Base-by-base conservation (phyloP, 2,888 invertebrate species). In the Pantelozetes paolii region DNA sequence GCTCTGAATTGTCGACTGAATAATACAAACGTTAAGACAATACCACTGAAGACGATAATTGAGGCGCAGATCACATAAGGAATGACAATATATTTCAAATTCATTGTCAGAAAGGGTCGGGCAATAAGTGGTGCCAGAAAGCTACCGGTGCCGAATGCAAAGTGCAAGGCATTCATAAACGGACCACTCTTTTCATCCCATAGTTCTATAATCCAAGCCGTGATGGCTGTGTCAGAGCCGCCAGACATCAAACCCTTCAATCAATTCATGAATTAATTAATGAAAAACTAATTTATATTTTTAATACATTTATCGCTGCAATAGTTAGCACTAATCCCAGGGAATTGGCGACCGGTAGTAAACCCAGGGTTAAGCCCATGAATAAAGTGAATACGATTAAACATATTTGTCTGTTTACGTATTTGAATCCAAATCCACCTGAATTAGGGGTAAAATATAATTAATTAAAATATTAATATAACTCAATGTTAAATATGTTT, bases 381-480 rank as follows among this genome's bases (percentile, higher is more conserved):
- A 45, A 18, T 28, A 45, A 1, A 1, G 45, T 69, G 42, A 45
- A 69, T 26, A 69, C 23, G 20, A 69, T 69, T 15, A 69, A 45
- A 40, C 42, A 69, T 26, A 28, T 45, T 13, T 69, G 26, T 45
- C 69, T n/a, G 45, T 45, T 45, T 11, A 45, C 42, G 20, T 69
- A 69, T 42, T 69, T 69, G 45, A 42, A 69, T n/a, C 42, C 69
- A 69, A 69, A 69, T 1, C 69, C 69, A 69, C 42, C 69, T 69
- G 40, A 20, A 67, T 28, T 2, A 23, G 23, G 1, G 3, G 9
- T n/a, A 8, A 9, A 32, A 23, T 64, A 23, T 64, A n/a, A 36
- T 64, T 20, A 64, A 64, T 36, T 62, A n/a, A 2, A 62, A 62
- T 15, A 20, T 26, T 26, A 28, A n/a, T 59, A 26, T 59, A 59